Evolutionary conservation across 1,140 invertebrate species (phyloP).

Genomic region (Ephestia elutella): DNA sequence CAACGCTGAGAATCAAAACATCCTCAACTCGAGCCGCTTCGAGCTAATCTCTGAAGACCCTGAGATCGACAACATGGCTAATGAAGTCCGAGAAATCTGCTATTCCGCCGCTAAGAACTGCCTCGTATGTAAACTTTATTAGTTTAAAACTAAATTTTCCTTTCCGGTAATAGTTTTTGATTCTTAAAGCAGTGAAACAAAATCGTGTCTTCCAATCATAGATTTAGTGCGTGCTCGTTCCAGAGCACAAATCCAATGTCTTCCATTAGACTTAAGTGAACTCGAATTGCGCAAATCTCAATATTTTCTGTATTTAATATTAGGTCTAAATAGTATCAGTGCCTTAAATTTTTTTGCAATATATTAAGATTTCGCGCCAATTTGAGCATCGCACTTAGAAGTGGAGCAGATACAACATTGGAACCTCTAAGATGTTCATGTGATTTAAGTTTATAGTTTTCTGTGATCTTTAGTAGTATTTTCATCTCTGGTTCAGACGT

Average conservation of each 20-base stretch:
- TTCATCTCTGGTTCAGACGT: slow-evolving; percentile 4
- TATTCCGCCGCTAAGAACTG: slow-evolving; percentile 52
- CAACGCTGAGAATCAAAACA: slow-evolving; percentile 58
- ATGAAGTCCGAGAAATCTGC: slow-evolving; percentile 74
- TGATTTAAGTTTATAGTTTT: slow-evolving; percentile 19
- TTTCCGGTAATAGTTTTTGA: slow-evolving; percentile 32
- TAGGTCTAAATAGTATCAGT: not conserved
- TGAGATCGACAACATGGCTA: slow-evolving; percentile 74
- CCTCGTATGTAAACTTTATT: slow-evolving; percentile 68
- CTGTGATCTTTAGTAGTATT: slow-evolving; percentile 31
- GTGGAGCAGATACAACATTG: slow-evolving; percentile 11
- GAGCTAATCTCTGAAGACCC: slow-evolving; percentile 53
- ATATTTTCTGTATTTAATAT: not conserved
- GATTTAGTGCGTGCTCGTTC: slow-evolving; percentile 51
- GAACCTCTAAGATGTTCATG: slow-evolving; percentile 29
- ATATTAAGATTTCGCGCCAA: not conserved
- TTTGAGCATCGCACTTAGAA: slow-evolving; percentile 5
- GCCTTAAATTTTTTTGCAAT: not conserved
- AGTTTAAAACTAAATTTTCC: slow-evolving; percentile 26
- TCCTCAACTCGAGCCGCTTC: slow-evolving; percentile 55
- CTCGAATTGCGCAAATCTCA: slow-evolving; percentile 22
- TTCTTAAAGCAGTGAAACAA: slow-evolving; percentile 65
- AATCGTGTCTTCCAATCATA: slow-evolving; percentile 70
- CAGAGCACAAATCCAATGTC: slow-evolving; percentile 44
- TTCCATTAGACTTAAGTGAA: slow-evolving; percentile 67